Conservation (phyloP, 2,888 invertebrate genomes). For the Meteorus cinctellus region DNA sequence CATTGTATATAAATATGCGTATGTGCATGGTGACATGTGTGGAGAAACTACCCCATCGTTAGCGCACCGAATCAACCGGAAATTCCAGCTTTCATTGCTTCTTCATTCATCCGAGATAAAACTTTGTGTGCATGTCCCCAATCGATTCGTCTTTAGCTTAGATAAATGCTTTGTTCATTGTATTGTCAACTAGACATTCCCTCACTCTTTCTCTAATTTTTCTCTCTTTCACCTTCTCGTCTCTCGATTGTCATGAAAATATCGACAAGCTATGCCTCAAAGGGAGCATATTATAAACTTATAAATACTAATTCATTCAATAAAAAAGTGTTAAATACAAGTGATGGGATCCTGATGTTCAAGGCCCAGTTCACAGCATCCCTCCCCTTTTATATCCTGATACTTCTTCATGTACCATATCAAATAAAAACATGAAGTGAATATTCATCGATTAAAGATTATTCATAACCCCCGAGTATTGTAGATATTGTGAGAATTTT, state of each 20-base stretch:
- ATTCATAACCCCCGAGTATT: too few relatives aligned
- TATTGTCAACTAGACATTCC: slow-evolving; percentile 32
- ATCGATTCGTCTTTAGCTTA: slow-evolving; percentile 51
- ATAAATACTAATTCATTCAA: background rate
- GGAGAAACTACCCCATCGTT: slow-evolving; percentile 67
- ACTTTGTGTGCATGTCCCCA: slow-evolving; percentile 44
- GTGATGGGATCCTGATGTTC: too few relatives aligned
- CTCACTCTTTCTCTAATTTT: slow-evolving; percentile 38
- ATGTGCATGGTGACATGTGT: slow-evolving; percentile 31
- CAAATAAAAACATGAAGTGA: too few relatives aligned
- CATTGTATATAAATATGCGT: slow-evolving; percentile 33
- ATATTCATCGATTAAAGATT: too few relatives aligned
- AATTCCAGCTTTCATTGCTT: slow-evolving; percentile 72
- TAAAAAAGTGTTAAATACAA: background rate
- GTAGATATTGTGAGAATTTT: background rate
- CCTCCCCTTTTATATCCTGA: too few relatives aligned
- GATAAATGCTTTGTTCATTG: slow-evolving; percentile 46
- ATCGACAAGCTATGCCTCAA: slow-evolving; percentile 54
- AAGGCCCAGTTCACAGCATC: too few relatives aligned
- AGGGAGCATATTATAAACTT: slow-evolving; percentile 30
- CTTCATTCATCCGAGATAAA: slow-evolving; percentile 63
- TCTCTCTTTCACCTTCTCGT: background rate
- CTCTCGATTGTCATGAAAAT: slow-evolving; percentile 67
- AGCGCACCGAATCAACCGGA: slow-evolving; percentile 73
- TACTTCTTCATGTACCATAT: too few relatives aligned